Evolutionary conservation across 2,888 invertebrate species (phyloP), one percentile per base, ranked within the genome.

Genomic region (Eledona agricola): DNA sequence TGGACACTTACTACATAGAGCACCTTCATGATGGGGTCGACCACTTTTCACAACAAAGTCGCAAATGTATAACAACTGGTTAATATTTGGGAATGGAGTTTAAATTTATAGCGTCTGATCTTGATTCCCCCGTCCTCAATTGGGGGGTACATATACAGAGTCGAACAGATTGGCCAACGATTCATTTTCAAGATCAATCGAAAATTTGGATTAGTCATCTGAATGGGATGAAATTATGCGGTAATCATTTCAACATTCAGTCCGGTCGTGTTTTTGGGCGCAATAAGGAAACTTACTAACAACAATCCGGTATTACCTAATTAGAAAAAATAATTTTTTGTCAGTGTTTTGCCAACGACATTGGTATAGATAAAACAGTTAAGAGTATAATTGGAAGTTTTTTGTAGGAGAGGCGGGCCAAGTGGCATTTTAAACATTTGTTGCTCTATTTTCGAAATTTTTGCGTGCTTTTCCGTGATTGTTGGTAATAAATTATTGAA

Each of bases 21-120:
- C 42, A 54, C 43, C 53, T 35, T 54, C 49, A 49, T 49, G 53
- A 47, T 46, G 34, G 53, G 40, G 37, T 40, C 34, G 23, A 38
- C 38, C 46, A 52, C 32, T 52, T 29, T 19, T 35, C 42, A 34
- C 43, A 43, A 40, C 35, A 28, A 34, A 20, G 20, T 46, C 20
- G 46, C 25, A 32, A 38, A 52, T 34, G 26, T 53, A 23, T 45
- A 45, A 51, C 38, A 35, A 54, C 53, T 54, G 43, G 29, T 54
- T 49, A 54, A 54, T 46, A 43, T 54, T 54, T 49, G 40, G 53
- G 49, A 23, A 49, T 43, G 37, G 55, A 42, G 25, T 43, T 45
- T 51, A 46, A 57, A 57, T 59, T 57, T 59, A 59, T 59, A 59
- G 55, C 51, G 46, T 57, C 52, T 51, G 45, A 51, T 46, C 56